Evolutionary conservation across 2,113 vertebrate genomes (phyloP), one percentile per base, ranked within the genome.

Genomic region (Alethe castanea): DNA sequence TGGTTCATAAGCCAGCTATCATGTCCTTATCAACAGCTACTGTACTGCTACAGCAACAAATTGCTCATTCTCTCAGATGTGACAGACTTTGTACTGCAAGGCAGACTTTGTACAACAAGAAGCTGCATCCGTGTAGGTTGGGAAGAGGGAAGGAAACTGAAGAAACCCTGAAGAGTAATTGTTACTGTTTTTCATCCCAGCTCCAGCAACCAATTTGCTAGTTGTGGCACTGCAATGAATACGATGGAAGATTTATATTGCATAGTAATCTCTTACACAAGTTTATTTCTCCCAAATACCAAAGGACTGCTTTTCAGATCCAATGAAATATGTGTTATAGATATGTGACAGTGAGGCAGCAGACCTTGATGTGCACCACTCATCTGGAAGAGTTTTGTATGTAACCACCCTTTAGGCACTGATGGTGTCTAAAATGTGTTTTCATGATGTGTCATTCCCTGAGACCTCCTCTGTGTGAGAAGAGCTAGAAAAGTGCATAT

Each of bases 301-400:
- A 40, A 65, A 69, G 33, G 7, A 42, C 25, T 83, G n/a, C 29
- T 71, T 81, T 81, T 35, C 40, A 78, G 16, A 50, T 33, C 15
- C 20, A 66, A 2, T 40, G 16, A 74, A 78, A n/a, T 77, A 33
- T 1, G 1, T 19, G 4, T 28, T 31, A 42, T 0, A 54, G 45
- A 45, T 0, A 0, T 22, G 14, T 36, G 50, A 59, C 5, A 5
- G 17, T 40, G 57, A 18, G 31, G n/a, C 25, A 80, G 29, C 31
- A 81, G 61, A n/a, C 9, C 11, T 28, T 33, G 10, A 45, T 0
- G 8, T 33, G 28, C 29, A 45, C 8, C 29, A 23, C 11, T 73
- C 8, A 24, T 38, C 12, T 47, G 38, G 52, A 92, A 88, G 19
- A 67, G 12, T 40, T 79, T 85, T 62, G 45, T 57, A 18, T 0